Evolutionary conservation across 1,140 invertebrate genomes (phyloP), one percentile per base, ranked within the genome.

Genomic region (Rhagoletis zephyria): DNA sequence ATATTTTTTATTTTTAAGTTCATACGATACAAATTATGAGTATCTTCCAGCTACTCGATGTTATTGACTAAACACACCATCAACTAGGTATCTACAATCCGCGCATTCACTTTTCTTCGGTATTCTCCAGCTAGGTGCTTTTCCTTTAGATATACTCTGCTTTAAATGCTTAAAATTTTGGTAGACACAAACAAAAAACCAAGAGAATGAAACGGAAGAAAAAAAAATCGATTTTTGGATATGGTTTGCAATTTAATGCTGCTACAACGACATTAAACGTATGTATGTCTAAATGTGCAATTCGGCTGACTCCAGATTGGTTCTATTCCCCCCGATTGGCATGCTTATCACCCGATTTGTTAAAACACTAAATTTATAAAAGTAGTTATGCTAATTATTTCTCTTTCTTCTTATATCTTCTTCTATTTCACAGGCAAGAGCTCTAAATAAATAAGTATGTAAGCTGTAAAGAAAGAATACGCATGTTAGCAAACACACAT

Each of bases 361-460:
- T 81, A 14, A 19, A 81, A 81, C 56, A 56, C 48, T 56, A 81
- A 56, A 56, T 19, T 56, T 56, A 56, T 81, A 16, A 81, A 30
- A 9, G n/a, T 56, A 3, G 48, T 48, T 56, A 81, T 56, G 74
- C n/a, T 81, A 81, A 81, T 77, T 77, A 77, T 19, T 81, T 81
- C n/a, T 70, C 42, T 81, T 51, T 81, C 74, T 81, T 81, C 48
- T 81, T 81, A 56, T 86, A 16, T 60, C 59, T 61, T 77, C 70
- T 30, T 86, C 60, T 86, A 86, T 86, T 86, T 86, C 63, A 86
- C 85, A 86, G 85, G 85, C 85, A 86, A 86, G 40, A 63, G 14
- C 63, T 86, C 12, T 86, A 86, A 86, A 86, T 61, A 61, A 30
- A 86, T 86, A 61, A 7, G n/a, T 86, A 61, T 61, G 51, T 30